A percentile compares a stretch with the other conserved stretches of the same genome.
Conservation (phyloP, 2,797 vertebrate genomes). For the Poecilia velifera region DNA sequence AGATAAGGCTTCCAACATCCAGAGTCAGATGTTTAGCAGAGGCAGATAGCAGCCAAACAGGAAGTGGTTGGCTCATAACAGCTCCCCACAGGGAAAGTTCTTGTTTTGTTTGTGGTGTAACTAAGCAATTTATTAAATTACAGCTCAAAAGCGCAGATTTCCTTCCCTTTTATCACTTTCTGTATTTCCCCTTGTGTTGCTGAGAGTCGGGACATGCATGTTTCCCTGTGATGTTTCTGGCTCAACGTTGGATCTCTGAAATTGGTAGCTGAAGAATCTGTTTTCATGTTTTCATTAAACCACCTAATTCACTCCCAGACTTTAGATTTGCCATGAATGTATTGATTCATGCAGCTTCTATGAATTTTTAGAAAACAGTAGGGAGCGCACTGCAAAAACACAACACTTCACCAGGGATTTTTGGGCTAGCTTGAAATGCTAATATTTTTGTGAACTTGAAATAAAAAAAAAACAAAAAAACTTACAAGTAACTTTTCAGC, state of each 20-base stretch:
- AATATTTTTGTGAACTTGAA: background rate
- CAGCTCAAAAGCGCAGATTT: constrained; percentile 15
- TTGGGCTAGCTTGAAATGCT: no score
- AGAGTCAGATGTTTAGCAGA: constrained; percentile 17
- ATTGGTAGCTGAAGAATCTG: no score
- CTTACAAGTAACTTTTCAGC: no score
- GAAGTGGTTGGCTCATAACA: constrained; percentile 37
- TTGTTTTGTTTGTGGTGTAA: constrained; percentile 34
- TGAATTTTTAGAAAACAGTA: background rate
- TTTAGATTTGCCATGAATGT: background rate
- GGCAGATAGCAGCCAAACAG: constrained; percentile 36
- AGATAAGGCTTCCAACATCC: constrained; percentile 20
- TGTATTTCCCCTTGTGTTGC: background rate
- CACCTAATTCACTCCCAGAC: background rate
- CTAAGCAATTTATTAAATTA: constrained; percentile 44
- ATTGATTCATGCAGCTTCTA: background rate
- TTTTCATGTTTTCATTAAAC: background rate
- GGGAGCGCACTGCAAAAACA: no score
- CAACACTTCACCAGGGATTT: no score
- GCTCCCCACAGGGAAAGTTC: constrained; percentile 25
- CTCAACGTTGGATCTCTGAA: background rate
- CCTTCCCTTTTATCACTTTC: constrained; percentile 6
- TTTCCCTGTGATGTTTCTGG: background rate
- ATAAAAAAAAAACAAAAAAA: no score
- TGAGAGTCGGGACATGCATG: background rate